A percentile compares a stretch with the other conserved stretches of the same genome.
Evolutionary conservation across 2,113 vertebrate species (phyloP).

Genomic region (Malurus alboscapulatus): DNA sequence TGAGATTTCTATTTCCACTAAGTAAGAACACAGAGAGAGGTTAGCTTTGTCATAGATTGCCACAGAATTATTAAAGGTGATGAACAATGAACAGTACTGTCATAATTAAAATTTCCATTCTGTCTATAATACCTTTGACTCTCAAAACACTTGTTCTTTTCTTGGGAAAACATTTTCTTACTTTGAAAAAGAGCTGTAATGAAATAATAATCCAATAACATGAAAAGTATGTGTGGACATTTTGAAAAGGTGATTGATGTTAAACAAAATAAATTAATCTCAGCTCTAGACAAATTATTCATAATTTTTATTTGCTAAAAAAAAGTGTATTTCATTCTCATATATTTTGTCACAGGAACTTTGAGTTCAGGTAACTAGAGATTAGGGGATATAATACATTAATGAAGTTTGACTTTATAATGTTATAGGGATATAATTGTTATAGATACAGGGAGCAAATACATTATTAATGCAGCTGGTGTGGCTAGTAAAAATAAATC

Average conservation of each 20-base stretch:
- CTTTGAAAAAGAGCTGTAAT: not conserved
- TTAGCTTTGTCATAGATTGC: not conserved
- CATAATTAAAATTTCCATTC: not conserved
- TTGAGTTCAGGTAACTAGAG: not conserved
- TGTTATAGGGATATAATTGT: not conserved
- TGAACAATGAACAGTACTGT: not conserved
- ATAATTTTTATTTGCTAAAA: not conserved
- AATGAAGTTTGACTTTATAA: not conserved
- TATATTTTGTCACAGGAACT: not conserved
- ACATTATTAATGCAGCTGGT: not conserved
- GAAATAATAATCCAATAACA: not conserved
- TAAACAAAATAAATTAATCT: not conserved
- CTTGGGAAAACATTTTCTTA: not conserved
- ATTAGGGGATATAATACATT: not conserved
- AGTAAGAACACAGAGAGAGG: not conserved
- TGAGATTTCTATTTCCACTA: not conserved
- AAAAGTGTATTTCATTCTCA: not conserved
- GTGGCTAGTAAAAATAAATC: not conserved
- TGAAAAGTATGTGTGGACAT: not conserved
- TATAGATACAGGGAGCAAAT: not conserved
- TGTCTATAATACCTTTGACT: not conserved
- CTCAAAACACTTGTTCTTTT: not conserved
- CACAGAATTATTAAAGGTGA: not conserved
- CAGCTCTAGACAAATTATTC: not conserved
- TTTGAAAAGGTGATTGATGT: not conserved